These are phyloP conservation scores for Zeuzera pyrina DNA, from an alignment of 2,888 invertebrate genomes.

Conservation along the genomic window DNA sequence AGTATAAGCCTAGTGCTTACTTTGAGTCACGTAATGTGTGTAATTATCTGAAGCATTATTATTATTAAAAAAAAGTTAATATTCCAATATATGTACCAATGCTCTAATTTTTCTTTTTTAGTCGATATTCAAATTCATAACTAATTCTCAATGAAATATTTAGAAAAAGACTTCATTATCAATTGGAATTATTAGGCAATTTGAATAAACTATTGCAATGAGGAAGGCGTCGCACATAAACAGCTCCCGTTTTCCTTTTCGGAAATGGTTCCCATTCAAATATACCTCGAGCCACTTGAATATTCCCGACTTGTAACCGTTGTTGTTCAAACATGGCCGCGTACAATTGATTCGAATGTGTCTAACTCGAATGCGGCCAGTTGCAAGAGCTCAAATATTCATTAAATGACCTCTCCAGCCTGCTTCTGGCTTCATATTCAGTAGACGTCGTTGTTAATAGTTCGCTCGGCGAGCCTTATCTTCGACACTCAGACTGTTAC, in stretches of 20 bases:
- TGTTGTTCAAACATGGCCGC: slow-evolving; percentile 19
- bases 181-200: too few species aligned
- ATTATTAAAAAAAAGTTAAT: too few species aligned
- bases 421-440: slow-evolving; percentile 49
- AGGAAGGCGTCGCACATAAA: too few species aligned
- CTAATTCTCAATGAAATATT: too few species aligned
- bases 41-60: too few species aligned
- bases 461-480: slow-evolving; percentile 49
- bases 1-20: too few species aligned
- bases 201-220: too few species aligned
- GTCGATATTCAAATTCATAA: too few species aligned
- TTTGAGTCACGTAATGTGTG: too few species aligned
- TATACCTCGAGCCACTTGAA: slow-evolving; percentile 14
- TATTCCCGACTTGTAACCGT: slow-evolving; percentile 21
- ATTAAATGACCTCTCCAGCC: slow-evolving; percentile 47
- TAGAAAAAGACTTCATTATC: too few species aligned
- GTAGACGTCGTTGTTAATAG: slow-evolving; percentile 56
- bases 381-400: slow-evolving; percentile 55
- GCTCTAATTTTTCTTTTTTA: too few species aligned
- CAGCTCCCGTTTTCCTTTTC: neutral
- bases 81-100: too few species aligned
- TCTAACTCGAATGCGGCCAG: slow-evolving; percentile 31
- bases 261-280: slow-evolving; percentile 10
- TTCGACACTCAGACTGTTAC: slow-evolving; percentile 46
- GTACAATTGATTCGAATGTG: slow-evolving; percentile 50